phyloP scores from a whole-genome alignment of 2,113 vertebrate species.

The Plectropomus leopardus region DNA sequence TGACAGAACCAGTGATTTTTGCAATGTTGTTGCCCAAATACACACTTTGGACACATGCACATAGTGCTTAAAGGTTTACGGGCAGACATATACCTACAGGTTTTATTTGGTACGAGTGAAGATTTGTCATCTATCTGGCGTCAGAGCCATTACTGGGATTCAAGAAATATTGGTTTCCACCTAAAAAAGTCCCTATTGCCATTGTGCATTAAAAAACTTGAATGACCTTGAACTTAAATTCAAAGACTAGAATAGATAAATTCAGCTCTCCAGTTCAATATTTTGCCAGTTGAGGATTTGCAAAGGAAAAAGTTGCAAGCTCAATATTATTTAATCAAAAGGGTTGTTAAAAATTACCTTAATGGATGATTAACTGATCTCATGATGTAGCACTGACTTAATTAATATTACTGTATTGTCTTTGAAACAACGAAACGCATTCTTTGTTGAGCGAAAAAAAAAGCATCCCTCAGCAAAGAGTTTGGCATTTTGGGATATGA shows the following conservation, averaged over 20 bases:
- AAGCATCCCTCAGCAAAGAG: neutral
- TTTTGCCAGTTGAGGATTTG: too few relatives aligned
- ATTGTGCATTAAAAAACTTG: neutral
- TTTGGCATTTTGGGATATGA: neutral
- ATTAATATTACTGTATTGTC: too few relatives aligned
- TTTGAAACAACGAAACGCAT: neutral
- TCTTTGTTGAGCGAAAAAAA: too few relatives aligned
- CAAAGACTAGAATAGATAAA: too few relatives aligned
- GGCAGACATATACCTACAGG: neutral
- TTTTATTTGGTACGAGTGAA: neutral
- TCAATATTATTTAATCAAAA: too few relatives aligned
- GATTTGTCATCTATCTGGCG: slow-evolving; percentile 11
- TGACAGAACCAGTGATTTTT: slow-evolving; percentile 5
- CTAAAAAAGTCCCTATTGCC: neutral
- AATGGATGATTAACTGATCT: too few relatives aligned
- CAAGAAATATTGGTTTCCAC: neutral
- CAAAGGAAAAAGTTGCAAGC: too few relatives aligned
- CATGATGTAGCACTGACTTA: too few relatives aligned
- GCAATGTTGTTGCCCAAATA: neutral
- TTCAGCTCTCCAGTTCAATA: too few relatives aligned
- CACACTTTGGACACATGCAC: neutral
- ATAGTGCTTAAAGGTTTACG: neutral
- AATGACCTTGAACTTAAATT: neutral
- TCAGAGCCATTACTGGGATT: neutral
- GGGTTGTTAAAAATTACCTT: too few relatives aligned